Evolutionary conservation across 2,113 vertebrate genomes (phyloP).

Genomic region (Corvus cornix): DNA sequence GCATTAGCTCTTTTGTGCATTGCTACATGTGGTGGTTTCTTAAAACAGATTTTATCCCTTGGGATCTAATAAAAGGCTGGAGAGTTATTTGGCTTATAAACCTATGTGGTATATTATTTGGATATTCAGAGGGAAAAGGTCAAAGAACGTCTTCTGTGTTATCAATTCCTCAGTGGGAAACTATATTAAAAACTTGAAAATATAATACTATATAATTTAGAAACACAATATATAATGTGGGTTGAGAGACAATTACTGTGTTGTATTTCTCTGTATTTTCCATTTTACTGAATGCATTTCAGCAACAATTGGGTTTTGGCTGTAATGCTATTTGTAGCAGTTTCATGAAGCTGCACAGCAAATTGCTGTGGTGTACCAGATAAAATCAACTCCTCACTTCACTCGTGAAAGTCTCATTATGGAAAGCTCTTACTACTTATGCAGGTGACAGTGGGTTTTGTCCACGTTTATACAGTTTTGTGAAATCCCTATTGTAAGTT

Average conservation of each 20-base stretch:
- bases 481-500: neutral
- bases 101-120: constrained; percentile 67
- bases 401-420: constrained; percentile 51
- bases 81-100: constrained; percentile 67
- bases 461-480: neutral
- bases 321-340: constrained; percentile 72
- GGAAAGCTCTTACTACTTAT: constrained; percentile 28
- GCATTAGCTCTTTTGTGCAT: constrained; percentile 52
- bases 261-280: constrained; percentile 76
- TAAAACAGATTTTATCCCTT: constrained; percentile 68
- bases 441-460: constrained; percentile 6
- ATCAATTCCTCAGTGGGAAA: constrained; percentile 72
- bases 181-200: constrained; percentile 75
- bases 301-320: constrained; percentile 72
- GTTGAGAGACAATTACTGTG: constrained; percentile 73
- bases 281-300: constrained; percentile 71
- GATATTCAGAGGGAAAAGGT: constrained; percentile 71
- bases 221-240: constrained; percentile 67
- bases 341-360: constrained; percentile 73
- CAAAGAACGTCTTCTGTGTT: constrained; percentile 67
- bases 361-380: constrained; percentile 67
- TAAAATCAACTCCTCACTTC: constrained; percentile 68
- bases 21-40: constrained; percentile 59
- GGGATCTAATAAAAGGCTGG: constrained; percentile 71
- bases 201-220: constrained; percentile 72